These are phyloP conservation scores for Drosophila asahinai DNA, from an alignment of 1,140 invertebrate genomes.

Conservation along the genomic window DNA sequence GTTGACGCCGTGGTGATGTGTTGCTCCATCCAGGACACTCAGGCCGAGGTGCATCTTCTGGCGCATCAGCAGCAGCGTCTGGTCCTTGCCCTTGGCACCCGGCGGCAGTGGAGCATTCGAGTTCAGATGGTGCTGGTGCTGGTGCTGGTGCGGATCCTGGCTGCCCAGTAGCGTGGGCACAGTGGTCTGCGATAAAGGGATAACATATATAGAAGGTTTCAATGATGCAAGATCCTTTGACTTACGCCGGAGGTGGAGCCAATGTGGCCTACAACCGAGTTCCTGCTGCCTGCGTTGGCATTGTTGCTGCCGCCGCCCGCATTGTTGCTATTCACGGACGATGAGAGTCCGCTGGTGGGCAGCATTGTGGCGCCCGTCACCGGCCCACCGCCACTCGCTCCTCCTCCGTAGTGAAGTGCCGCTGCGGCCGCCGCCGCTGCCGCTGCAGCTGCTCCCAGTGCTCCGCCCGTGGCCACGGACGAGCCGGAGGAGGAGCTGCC, in stretches of 20 bases:
- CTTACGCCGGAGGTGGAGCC: conserved; percentile 77
- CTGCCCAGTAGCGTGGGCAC: conserved; percentile 71
- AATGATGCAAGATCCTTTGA: neutral
- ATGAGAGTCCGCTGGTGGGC: conserved; percentile 74
- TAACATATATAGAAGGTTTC: too few relatives aligned
- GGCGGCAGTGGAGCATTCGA: conserved; percentile 87
- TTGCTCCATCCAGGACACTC: conserved; percentile 43
- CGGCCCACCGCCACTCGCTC: conserved; percentile 54
- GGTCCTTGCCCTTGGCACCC: conserved; percentile 74
- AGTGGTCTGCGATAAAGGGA: conserved; percentile 48
- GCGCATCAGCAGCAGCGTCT: conserved; percentile 85
- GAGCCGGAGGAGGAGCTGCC: conserved; percentile 44
- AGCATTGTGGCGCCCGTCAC: conserved; percentile 83
- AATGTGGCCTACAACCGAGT: conserved; percentile 76
- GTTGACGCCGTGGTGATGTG: conserved; percentile 48
- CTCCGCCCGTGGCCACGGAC: conserved; percentile 31
- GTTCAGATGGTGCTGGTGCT: conserved; percentile 73
- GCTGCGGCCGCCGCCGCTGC: conserved; percentile 29
- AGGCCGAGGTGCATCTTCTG: conserved; percentile 71
- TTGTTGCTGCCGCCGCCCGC: conserved; percentile 21
- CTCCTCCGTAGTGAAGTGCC: conserved; percentile 44
- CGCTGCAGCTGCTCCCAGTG: conserved; percentile 17
- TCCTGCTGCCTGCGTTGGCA: conserved; percentile 47
- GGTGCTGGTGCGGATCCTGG: conserved; percentile 59
- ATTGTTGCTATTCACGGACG: conserved; percentile 47